Percentiles rank a stretch among this genome's conserved stretches.
phyloP scores from a whole-genome alignment of 2,888 invertebrate genomes.

The Cabera pusaria region DNA sequence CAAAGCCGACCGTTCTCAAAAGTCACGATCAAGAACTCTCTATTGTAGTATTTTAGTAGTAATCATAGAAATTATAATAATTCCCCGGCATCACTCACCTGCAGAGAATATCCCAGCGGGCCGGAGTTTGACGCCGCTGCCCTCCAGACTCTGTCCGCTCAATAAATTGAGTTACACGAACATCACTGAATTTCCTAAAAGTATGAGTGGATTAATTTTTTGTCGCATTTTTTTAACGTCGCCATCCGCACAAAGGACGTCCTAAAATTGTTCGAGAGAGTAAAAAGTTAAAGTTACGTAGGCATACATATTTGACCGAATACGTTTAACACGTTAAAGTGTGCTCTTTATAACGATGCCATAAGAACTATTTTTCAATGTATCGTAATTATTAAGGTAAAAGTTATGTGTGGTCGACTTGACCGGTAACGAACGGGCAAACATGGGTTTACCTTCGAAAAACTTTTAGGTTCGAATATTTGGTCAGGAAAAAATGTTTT shows the following conservation, averaged over 20 bases:
- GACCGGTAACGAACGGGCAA: slow-evolving; percentile 26
- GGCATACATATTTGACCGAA: slow-evolving; percentile 11
- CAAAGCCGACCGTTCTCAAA: no score
- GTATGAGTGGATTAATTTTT: slow-evolving; percentile 25
- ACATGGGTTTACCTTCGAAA: slow-evolving; percentile 27
- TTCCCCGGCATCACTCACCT: no score
- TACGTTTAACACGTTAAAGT: slow-evolving; percentile 3
- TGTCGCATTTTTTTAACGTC: slow-evolving; percentile 20
- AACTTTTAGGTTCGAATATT: slow-evolving; percentile 27
- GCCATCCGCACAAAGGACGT: slow-evolving; percentile 23
- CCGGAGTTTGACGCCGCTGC: no score
- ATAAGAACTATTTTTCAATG: slow-evolving; percentile 12
- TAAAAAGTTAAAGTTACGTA: slow-evolving; percentile 26
- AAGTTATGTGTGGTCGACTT: slow-evolving; percentile 18
- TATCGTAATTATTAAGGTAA: slow-evolving; percentile 9
- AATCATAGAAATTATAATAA: no score
- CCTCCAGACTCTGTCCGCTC: no score
- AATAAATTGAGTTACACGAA: slow-evolving; percentile 20
- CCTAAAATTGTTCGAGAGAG: slow-evolving; percentile 23
- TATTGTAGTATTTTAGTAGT: no score
- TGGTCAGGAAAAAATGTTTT: slow-evolving; percentile 24
- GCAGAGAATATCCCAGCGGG: no score
- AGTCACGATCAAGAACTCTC: no score
- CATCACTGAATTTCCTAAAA: slow-evolving; percentile 14
- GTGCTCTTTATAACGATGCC: slow-evolving; percentile 2